Percentiles rank a stretch among this genome's conserved stretches.
Evolutionary conservation across 2,888 invertebrate species (phyloP).

Genomic region (Amblyjoppa proteus): DNA sequence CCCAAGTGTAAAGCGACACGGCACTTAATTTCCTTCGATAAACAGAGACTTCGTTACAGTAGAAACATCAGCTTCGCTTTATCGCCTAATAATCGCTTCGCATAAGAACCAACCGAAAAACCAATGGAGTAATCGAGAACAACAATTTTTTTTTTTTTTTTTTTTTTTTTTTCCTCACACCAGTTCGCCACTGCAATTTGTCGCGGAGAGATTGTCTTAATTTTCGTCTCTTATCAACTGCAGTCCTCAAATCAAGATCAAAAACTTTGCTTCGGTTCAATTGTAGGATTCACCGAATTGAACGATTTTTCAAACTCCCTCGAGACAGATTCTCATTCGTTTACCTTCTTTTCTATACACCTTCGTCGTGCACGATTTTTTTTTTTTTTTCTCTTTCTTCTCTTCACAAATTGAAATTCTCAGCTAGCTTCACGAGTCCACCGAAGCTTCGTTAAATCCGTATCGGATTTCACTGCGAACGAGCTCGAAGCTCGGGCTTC

Average conservation of each 20-base stretch:
- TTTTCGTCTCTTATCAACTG: no score
- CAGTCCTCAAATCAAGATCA: no score
- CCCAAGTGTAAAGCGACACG: neutral
- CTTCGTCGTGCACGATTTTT: neutral
- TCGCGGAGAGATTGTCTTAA: no score
- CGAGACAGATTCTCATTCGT: neutral
- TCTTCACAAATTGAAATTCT: neutral
- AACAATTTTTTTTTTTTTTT: neutral
- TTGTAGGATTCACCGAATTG: no score
- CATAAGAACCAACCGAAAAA: neutral
- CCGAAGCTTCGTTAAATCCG: neutral
- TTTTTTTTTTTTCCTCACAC: neutral
- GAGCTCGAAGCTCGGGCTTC: conserved; percentile 13
- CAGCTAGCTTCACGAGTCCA: conserved; percentile 3
- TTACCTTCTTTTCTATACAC: neutral
- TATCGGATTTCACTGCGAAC: conserved; percentile 16
- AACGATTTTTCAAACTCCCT: neutral
- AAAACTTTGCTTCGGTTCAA: no score
- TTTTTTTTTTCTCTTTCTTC: neutral
- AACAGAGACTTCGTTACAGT: neutral
- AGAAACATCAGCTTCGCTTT: neutral
- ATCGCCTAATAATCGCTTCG: neutral
- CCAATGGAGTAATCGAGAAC: neutral
- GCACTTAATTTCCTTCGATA: neutral
- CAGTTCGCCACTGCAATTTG: no score